These are phyloP conservation scores for Dilophus febrilis DNA, from an alignment of 2,888 invertebrate genomes.

Conservation along the genomic window DNA sequence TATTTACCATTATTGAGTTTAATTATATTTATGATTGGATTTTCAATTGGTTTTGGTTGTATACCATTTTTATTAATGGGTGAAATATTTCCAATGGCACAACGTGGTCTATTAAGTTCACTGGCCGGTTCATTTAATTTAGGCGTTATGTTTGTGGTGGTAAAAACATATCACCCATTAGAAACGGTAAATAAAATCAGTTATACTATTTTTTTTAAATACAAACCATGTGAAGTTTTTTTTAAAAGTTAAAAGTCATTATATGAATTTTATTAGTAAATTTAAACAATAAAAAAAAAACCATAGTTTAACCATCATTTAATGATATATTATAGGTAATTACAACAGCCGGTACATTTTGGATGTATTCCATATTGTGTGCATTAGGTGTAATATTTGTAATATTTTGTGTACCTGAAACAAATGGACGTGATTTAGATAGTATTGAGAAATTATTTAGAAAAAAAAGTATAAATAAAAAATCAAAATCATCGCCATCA, in stretches of 20 bases:
- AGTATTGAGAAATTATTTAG: constrained; percentile 38
- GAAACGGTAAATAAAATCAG: constrained; percentile 22
- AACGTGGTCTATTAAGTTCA: constrained; percentile 36
- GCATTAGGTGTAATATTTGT: constrained; percentile 36
- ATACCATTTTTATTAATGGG: constrained; percentile 43
- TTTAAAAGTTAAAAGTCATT: neutral
- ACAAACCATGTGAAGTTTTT: no score
- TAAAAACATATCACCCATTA: constrained; percentile 36
- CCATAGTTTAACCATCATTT: neutral
- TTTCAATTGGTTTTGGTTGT: constrained; percentile 43
- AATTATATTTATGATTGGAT: constrained; percentile 40
- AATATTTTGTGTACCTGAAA: constrained; percentile 41
- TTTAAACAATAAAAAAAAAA: neutral
- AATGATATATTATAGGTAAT: constrained; percentile 23
- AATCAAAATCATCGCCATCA: no score
- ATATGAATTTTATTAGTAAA: neutral
- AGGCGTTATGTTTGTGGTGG: constrained; percentile 37
- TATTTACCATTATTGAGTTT: constrained; percentile 38
- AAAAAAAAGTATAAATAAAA: no score
- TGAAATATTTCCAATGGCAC: constrained; percentile 40
- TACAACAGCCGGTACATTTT: constrained; percentile 37
- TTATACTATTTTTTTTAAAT: neutral
- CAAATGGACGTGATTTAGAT: constrained; percentile 49
- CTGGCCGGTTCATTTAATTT: constrained; percentile 38
- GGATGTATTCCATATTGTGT: constrained; percentile 37